Evolutionary conservation across 1,140 invertebrate genomes (phyloP), one percentile per base, ranked within the genome.

Genomic region (Pissodes strobi): DNA sequence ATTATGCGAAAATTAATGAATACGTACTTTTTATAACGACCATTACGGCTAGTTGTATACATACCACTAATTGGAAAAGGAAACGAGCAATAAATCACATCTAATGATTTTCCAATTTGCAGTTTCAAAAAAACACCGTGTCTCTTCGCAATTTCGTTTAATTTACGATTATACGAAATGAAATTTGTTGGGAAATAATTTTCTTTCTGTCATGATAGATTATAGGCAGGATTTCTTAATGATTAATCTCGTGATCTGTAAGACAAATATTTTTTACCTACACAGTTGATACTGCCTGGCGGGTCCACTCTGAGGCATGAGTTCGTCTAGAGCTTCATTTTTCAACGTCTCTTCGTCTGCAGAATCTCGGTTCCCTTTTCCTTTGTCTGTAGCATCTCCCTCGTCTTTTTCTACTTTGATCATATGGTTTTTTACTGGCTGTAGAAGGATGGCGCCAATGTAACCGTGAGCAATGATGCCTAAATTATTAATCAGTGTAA

Each of bases 371-470:
- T 43, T 13, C 13, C 12, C 5, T 17, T 13, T 37, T 23, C 0
- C 22, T 43, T 52, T 52, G 73, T 12, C 34, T 13, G 18, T 30
- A 0, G 10, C n/a, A 10, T 49, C 30, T 27, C 23, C 21, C 23
- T 37, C 25, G n/a, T 52, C 57, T 43, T 59, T 23, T 27, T 52
- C 25, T 6, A 57, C 30, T 53, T 60, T 18, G 9, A 43, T 82
- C 30, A 82, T 76, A 73, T 90, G 87, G 81, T 73, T 79, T 23
- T 76, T 74, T 25, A 83, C 77, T 12, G 82, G 82, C 59, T 83
- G 82, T 9, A 83, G 56, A 1, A 84, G 61, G 8, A 77, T 63
- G 3, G 79, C 74, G n/a, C 75, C 79, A 15, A 64, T 57, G 12
- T 56, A 64, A 5, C 61, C 59, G 34, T 62, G 59, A 38, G 59